A percentile compares a stretch with the other conserved stretches of the same genome.
Evolutionary conservation across 2,888 invertebrate species (phyloP).

Genomic region (Dryadula phaetusa): DNA sequence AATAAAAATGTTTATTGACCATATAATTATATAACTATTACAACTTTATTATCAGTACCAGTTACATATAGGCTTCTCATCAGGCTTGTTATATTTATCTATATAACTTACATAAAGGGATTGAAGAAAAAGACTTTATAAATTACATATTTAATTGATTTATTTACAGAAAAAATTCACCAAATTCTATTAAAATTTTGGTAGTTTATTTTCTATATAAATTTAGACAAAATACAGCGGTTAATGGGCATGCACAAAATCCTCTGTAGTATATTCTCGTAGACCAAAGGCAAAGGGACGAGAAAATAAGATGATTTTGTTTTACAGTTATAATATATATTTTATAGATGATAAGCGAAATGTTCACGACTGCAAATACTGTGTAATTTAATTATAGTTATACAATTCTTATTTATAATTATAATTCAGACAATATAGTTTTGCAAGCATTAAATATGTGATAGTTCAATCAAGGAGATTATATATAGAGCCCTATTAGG

Average conservation of each 20-base stretch:
- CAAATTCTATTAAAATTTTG: conserved; percentile 74
- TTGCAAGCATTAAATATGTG: conserved; percentile 65
- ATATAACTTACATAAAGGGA: conserved; percentile 24
- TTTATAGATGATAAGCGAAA: conserved; percentile 52
- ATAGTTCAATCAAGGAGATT: conserved; percentile 56
- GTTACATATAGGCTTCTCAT: background rate
- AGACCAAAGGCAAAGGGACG: conserved; percentile 36
- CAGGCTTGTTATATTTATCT: conserved; percentile 29
- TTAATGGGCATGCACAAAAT: conserved; percentile 66
- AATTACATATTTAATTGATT: conserved; percentile 80
- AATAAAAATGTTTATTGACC: background rate
- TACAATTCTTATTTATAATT: conserved; percentile 71
- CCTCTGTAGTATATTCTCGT: conserved; percentile 51
- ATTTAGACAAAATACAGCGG: conserved; percentile 72
- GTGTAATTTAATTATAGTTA: conserved; percentile 68
- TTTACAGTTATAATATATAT: conserved; percentile 54
- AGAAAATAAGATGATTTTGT: conserved; percentile 61
- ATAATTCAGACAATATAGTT: conserved; percentile 60
- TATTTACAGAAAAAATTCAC: conserved; percentile 84
- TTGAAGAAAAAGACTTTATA: conserved; percentile 49
- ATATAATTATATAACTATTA: background rate
- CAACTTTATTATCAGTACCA: background rate
- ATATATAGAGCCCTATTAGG: conserved; percentile 41
- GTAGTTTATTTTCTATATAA: conserved; percentile 68
- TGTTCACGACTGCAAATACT: conserved; percentile 69